Percentiles rank a stretch among this genome's conserved stretches.
Conservation (phyloP, 2,888 invertebrate species). For the Melanchra persicariae region DNA sequence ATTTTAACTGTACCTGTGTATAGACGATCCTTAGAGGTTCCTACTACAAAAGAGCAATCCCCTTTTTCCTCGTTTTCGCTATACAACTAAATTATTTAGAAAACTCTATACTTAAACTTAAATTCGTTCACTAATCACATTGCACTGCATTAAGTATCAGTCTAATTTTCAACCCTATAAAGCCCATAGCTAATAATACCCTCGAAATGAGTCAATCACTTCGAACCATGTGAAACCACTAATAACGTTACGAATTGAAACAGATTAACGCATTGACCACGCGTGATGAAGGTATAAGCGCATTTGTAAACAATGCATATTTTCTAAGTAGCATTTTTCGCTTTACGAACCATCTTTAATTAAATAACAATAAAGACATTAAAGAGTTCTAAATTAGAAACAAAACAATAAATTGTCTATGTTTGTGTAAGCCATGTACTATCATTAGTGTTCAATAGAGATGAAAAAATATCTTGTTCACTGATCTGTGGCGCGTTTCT, state of each 20-base stretch:
- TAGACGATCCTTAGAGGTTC: not conserved
- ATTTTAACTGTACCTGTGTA: not conserved
- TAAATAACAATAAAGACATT: not conserved
- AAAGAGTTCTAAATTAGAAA: not conserved
- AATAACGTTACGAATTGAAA: conserved; percentile 42
- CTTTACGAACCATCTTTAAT: not conserved
- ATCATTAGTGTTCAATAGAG: conserved; percentile 8
- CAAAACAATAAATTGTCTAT: conserved; percentile 4
- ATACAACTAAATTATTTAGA: not conserved
- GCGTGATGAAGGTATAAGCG: conserved; percentile 3
- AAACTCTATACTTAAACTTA: not conserved
- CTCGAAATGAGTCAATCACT: conserved; percentile 24
- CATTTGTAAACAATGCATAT: conserved; percentile 32
- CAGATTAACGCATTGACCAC: conserved; percentile 47
- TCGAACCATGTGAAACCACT: conserved; percentile 21
- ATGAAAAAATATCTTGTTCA: conserved; percentile 48
- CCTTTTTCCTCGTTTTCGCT: not conserved
- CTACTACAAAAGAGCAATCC: not conserved
- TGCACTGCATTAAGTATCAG: not conserved
- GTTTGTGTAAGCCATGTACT: conserved; percentile 4
- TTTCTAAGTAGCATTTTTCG: not conserved
- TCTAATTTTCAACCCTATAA: conserved; percentile 5
- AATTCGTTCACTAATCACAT: not conserved
- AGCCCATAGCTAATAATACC: conserved; percentile 14
- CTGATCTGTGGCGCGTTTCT: conserved; percentile 60